Base-by-base conservation (phyloP, 2,113 vertebrate species). In the Sebastes schlegelii region DNA sequence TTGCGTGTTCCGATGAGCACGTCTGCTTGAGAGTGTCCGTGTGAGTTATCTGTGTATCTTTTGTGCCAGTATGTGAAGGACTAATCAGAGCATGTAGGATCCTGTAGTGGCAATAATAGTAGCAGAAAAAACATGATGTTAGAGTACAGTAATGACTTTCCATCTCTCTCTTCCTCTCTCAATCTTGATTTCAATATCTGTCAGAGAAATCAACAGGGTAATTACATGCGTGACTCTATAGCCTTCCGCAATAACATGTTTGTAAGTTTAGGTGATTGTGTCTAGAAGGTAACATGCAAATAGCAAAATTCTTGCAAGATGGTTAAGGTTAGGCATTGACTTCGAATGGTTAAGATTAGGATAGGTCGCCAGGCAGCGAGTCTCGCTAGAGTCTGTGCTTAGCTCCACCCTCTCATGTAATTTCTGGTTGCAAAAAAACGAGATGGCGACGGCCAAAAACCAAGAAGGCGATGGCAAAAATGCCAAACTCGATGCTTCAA, bases 131-230 rank as follows among this genome's bases (percentile, higher is more conserved):
- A 63, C 42, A 49, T 14, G 65, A 45, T 3, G 23, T 60, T 63
- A 9, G n/a, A 52, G 40, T 48, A 76, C 65, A 82, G 19, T 82
- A 74, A 74, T 73, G 75, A 67, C 55, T 74, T 45, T 77, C 48
- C 43, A 54, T 61, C 26, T 77, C 19, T 71, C 19, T 72, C 48
- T 70, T 61, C 21, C 48, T 74, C 52, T 52, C 48, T 72, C 58
- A 60, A 52, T 85, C 73, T 83, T 49, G 62, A 84, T 88, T 84
- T 83, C 46, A 82, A 16, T 88, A 60, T 79, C 66, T 80, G 72
- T 76, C 63, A 67, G 68, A 23, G 75, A 73, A 84, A 89, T 78
- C 75, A 80, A 78, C 86, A 52, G 74, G 61, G 51, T 88, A 83
- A 87, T 84, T 58, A 79, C 80, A 79, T 68, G 57, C 61, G 11